phyloP scores from a whole-genome alignment of 2,113 vertebrate species.

The Stigmatopora nigra region DNA sequence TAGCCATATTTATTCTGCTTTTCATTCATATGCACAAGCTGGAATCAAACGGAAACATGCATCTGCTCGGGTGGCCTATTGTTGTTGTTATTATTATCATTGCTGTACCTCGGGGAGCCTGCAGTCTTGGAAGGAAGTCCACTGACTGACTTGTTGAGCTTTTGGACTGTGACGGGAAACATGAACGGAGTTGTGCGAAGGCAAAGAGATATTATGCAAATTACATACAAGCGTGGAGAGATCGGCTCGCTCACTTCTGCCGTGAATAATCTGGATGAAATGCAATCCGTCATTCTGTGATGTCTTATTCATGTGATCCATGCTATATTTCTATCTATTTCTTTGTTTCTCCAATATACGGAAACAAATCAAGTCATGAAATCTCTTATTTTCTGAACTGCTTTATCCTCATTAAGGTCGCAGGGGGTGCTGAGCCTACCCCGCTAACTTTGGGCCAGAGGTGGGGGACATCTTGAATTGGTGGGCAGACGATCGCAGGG shows the following conservation, averaged over 20 bases:
- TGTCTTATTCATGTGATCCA: not conserved
- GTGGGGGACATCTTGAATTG: no score
- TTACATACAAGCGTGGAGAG: not conserved
- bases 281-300: not conserved
- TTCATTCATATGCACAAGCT: not conserved
- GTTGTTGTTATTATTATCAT: not conserved
- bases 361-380: no score
- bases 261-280: not conserved
- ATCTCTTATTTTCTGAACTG: no score
- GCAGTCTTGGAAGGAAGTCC: conserved; percentile 4
- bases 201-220: not conserved
- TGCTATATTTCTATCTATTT: not conserved
- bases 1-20: not conserved
- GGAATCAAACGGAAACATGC: not conserved
- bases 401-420: no score
- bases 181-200: conserved; percentile 3
- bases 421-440: no score
- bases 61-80: not conserved
- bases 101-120: not conserved
- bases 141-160: not conserved
- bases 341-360: no score
- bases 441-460: no score
- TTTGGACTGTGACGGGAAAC: conserved; percentile 3
- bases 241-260: not conserved
- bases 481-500: no score